Conservation (phyloP, 2,797 vertebrate species). For the Synaphobranchus kaupii region DNA sequence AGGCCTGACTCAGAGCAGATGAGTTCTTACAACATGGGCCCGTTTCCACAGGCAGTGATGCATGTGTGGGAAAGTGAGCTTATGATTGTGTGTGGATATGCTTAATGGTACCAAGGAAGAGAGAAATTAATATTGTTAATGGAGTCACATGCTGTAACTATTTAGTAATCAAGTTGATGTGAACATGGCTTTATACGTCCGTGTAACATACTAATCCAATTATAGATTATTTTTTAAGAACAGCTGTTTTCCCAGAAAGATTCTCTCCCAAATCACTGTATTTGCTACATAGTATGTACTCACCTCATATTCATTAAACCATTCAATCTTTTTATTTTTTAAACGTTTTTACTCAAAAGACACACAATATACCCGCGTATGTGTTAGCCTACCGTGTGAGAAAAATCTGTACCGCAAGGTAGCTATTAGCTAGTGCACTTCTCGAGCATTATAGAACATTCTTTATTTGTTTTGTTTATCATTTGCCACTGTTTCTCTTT, state of each 20-base stretch:
- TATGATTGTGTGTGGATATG: neutral
- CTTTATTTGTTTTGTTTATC: slow-evolving; percentile 30
- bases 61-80: neutral
- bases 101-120: slow-evolving; percentile 26
- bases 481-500: slow-evolving; percentile 57
- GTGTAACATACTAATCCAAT: slow-evolving; percentile 37
- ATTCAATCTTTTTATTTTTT: neutral
- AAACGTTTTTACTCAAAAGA: neutral
- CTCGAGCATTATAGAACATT: slow-evolving; percentile 33
- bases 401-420: neutral
- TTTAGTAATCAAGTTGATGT: slow-evolving; percentile 42
- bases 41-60: neutral
- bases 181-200: slow-evolving; percentile 21
- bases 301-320: neutral
- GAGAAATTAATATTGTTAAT: slow-evolving; percentile 29
- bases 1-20: slow-evolving; percentile 53
- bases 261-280: neutral
- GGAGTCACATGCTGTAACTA: slow-evolving; percentile 45
- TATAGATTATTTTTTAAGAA: slow-evolving; percentile 26
- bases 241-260: neutral
- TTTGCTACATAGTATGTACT: neutral
- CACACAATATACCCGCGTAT: neutral
- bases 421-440: slow-evolving; percentile 52
- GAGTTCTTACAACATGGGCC: slow-evolving; percentile 39
- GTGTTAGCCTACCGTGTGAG: neutral